Evolutionary conservation across 2,113 vertebrate genomes (phyloP).

Genomic region (Sinocyclocheilus maitianheensis): DNA sequence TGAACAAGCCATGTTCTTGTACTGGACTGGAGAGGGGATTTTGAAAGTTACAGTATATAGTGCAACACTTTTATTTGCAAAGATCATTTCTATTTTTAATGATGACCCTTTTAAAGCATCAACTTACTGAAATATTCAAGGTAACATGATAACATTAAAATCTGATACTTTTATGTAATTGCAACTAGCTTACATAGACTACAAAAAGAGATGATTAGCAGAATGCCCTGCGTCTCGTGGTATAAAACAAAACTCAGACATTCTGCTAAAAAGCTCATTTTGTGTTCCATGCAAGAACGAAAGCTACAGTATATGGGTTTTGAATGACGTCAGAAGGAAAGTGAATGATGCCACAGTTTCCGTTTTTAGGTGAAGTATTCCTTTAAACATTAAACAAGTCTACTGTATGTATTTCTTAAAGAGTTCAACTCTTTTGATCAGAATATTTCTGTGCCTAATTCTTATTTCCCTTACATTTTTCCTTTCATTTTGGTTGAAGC

Average conservation of each 20-base stretch:
- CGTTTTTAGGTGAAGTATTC: too few relatives aligned
- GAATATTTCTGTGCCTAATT: too few relatives aligned
- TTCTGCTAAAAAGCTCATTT: too few relatives aligned
- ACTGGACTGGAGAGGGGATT: neutral
- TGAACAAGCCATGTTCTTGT: neutral
- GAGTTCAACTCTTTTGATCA: too few relatives aligned
- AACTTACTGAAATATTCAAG: neutral
- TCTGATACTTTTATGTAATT: neutral
- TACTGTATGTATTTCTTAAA: too few relatives aligned
- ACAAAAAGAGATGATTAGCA: neutral
- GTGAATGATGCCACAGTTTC: too few relatives aligned
- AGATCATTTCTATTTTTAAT: neutral
- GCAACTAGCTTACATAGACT: neutral
- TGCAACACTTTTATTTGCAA: neutral
- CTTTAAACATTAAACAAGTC: too few relatives aligned
- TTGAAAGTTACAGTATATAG: neutral
- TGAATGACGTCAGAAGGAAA: too few relatives aligned
- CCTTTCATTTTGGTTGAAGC: neutral
- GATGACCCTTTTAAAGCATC: neutral
- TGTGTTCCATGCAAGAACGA: too few relatives aligned
- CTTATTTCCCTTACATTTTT: too few relatives aligned
- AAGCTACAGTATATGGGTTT: too few relatives aligned
- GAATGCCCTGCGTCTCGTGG: neutral
- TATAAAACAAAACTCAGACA: neutral
- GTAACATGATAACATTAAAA: neutral